phyloP scores from a whole-genome alignment of 1,140 invertebrate genomes.

The Parasteatoda tepidariorum region DNA sequence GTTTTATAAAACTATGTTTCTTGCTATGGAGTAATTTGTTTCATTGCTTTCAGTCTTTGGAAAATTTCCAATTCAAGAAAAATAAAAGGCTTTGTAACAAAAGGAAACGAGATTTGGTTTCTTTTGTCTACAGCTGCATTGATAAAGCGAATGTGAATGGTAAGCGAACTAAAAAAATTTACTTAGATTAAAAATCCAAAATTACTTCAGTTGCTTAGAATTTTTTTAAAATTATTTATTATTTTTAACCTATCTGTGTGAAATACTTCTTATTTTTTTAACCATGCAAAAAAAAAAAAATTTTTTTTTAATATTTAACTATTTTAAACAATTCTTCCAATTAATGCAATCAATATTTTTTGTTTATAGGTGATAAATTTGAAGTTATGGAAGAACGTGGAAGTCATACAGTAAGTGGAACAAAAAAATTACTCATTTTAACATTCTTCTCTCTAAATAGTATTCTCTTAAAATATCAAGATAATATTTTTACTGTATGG shows the following conservation, averaged over 20 bases:
- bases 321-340: background rate
- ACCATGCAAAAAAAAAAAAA: too few relatives aligned
- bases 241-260: too few relatives aligned
- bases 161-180: too few relatives aligned
- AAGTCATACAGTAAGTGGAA: constrained; percentile 29
- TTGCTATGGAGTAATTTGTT: background rate
- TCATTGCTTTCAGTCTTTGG: background rate
- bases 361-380: constrained; percentile 7
- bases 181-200: too few relatives aligned
- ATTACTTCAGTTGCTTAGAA: too few relatives aligned
- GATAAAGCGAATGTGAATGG: constrained; percentile 5
- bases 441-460: too few relatives aligned
- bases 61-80: constrained; percentile 6
- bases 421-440: too few relatives aligned
- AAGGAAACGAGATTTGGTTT: constrained; percentile 51
- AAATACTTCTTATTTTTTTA: too few relatives aligned
- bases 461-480: too few relatives aligned
- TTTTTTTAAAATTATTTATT: too few relatives aligned
- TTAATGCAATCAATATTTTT: background rate
- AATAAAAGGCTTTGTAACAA: constrained; percentile 47
- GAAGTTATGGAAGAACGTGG: background rate
- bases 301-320: too few relatives aligned
- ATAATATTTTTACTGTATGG: too few relatives aligned
- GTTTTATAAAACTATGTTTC: background rate
- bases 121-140: constrained; percentile 57